Percentiles rank a stretch among this genome's conserved stretches.
Evolutionary conservation across 2,797 vertebrate species (phyloP).

Genomic region (Myripristis jacobus): DNA sequence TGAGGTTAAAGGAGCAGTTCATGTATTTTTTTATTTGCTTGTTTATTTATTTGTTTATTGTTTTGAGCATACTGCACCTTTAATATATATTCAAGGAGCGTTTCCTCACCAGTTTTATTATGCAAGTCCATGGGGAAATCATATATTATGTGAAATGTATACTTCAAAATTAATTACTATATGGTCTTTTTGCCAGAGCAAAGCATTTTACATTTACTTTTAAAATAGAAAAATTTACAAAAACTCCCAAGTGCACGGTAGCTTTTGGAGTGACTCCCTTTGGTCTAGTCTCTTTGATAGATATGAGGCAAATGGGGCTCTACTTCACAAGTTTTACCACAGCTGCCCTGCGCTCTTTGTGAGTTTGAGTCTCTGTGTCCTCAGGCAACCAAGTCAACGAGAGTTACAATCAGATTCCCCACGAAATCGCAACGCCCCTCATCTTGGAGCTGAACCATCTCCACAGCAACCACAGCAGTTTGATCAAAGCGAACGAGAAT

Average conservation of each 20-base stretch:
- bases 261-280: no score
- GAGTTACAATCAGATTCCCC: slow-evolving; percentile 26
- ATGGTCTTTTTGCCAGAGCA: not conserved
- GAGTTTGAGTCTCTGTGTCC: slow-evolving; percentile 9
- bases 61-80: no score
- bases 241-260: no score
- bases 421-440: slow-evolving; percentile 34
- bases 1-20: no score
- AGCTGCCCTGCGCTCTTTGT: not conserved
- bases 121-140: no score
- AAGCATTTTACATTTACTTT: not conserved
- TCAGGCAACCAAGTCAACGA: slow-evolving; percentile 65
- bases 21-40: no score
- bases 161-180: not conserved
- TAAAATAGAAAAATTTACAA: not conserved
- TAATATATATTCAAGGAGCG: no score
- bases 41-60: no score
- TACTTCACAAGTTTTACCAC: not conserved
- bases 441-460: slow-evolving; percentile 64
- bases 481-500: slow-evolving; percentile 41
- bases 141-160: not conserved
- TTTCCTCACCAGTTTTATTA: no score
- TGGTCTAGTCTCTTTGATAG: no score
- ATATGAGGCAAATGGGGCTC: no score
- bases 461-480: slow-evolving; percentile 50